These are phyloP conservation scores for Neria commutata DNA, from an alignment of 2,888 invertebrate genomes.

Conservation along the genomic window DNA sequence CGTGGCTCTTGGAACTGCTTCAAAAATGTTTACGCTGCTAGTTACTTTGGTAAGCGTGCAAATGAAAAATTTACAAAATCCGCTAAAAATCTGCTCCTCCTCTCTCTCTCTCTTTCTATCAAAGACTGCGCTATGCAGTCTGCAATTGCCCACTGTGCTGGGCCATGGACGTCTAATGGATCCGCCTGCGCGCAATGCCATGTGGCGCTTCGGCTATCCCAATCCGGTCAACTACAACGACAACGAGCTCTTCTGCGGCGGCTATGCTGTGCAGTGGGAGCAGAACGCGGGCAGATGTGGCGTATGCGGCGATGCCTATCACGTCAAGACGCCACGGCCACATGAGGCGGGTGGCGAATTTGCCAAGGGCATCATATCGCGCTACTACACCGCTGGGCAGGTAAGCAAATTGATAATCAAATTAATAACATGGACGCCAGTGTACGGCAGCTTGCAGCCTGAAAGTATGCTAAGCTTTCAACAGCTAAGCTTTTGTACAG, in stretches of 20 bases:
- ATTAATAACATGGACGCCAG: background rate
- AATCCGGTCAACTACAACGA: constrained; percentile 94
- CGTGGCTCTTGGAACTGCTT: background rate
- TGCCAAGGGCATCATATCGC: constrained; percentile 83
- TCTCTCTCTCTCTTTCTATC: background rate
- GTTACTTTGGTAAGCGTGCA: background rate
- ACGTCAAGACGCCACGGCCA: constrained; percentile 73
- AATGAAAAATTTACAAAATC: background rate
- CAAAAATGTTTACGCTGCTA: background rate
- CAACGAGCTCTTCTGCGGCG: constrained; percentile 92
- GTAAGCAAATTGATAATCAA: constrained; percentile 56
- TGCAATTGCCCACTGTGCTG: constrained; percentile 58
- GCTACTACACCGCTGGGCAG: constrained; percentile 84
- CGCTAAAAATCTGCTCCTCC: background rate
- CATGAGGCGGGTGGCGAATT: constrained; percentile 89
- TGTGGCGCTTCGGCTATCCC: constrained; percentile 95
- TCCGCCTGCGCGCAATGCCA: constrained; percentile 89
- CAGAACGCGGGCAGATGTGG: constrained; percentile 87
- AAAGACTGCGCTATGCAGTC: constrained; percentile 10
- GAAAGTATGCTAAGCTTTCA: background rate
- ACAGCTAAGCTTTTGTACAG: background rate
- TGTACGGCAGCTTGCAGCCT: background rate
- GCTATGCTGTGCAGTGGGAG: constrained; percentile 88
- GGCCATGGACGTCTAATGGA: constrained; percentile 90
- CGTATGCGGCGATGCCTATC: constrained; percentile 86